These are phyloP conservation scores for Uria aalge DNA, from an alignment of 2,113 vertebrate genomes.

Conservation along the genomic window DNA sequence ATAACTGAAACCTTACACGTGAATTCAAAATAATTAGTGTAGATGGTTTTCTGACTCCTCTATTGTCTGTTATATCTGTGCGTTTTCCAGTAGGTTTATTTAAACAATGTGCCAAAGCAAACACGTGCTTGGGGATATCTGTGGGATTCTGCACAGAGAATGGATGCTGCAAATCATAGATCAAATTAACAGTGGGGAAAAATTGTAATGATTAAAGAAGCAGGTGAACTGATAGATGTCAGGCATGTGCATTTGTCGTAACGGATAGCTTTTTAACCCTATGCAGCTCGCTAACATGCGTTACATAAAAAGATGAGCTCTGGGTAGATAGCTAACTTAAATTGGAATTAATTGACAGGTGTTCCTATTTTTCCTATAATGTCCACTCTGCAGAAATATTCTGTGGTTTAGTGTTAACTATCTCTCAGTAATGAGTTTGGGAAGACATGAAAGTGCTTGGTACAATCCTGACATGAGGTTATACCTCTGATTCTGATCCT, in stretches of 20 bases:
- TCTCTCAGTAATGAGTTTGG: neutral
- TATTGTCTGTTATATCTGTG: neutral
- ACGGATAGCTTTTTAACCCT: neutral
- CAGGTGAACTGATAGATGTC: neutral
- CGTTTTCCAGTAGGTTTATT: neutral
- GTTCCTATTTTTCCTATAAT: neutral
- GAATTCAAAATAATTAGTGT: neutral
- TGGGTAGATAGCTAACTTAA: neutral
- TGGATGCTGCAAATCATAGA: neutral
- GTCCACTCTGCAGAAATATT: neutral
- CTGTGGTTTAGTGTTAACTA: neutral
- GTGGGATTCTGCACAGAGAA: neutral
- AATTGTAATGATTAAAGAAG: neutral
- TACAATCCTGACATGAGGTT: neutral
- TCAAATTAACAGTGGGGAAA: neutral
- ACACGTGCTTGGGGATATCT: neutral
- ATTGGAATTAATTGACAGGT: neutral
- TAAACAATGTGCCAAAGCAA: neutral
- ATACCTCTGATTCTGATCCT: neutral
- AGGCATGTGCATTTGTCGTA: neutral
- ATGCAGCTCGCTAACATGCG: accelerated
- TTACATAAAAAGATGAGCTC: neutral
- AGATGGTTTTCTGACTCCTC: neutral
- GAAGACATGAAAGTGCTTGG: neutral
- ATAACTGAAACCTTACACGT: neutral